Conservation (phyloP, 2,797 vertebrate species). For the Varecia variegata region DNA sequence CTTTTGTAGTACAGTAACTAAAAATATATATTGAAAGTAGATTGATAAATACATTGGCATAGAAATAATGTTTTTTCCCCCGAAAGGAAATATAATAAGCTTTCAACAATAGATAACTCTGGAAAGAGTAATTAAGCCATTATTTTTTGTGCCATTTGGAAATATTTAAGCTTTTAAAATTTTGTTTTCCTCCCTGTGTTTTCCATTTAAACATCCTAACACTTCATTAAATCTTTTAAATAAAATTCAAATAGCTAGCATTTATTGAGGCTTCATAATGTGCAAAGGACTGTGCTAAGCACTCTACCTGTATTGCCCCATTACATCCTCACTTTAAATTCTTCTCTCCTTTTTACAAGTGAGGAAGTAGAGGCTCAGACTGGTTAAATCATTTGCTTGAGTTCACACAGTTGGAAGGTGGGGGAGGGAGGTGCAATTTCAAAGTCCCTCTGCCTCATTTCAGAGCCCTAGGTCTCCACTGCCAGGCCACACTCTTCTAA, state of each 20-base stretch:
- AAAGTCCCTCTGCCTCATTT: neutral
- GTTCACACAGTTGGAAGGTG: neutral
- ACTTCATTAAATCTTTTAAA: neutral
- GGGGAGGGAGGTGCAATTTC: neutral
- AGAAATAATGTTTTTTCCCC: neutral
- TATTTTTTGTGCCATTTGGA: constrained; percentile 33
- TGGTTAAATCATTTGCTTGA: neutral
- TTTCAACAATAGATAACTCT: neutral
- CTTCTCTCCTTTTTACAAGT: constrained; percentile 32
- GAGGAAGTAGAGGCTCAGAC: neutral
- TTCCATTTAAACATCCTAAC: neutral
- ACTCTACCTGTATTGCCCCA: neutral
- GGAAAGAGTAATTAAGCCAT: neutral
- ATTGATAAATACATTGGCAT: neutral
- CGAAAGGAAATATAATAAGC: neutral
- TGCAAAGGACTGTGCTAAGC: neutral
- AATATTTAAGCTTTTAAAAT: neutral
- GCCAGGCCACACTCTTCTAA: neutral
- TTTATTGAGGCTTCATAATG: neutral
- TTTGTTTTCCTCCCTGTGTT: constrained; percentile 1
- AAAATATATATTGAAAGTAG: neutral
- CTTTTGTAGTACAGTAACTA: constrained; percentile 11
- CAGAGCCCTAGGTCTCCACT: neutral
- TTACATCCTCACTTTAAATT: neutral
- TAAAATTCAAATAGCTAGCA: constrained; percentile 24